These are phyloP conservation scores for Propithecus coquereli DNA, from an alignment of 2,113 vertebrate genomes.

Conservation along the genomic window DNA sequence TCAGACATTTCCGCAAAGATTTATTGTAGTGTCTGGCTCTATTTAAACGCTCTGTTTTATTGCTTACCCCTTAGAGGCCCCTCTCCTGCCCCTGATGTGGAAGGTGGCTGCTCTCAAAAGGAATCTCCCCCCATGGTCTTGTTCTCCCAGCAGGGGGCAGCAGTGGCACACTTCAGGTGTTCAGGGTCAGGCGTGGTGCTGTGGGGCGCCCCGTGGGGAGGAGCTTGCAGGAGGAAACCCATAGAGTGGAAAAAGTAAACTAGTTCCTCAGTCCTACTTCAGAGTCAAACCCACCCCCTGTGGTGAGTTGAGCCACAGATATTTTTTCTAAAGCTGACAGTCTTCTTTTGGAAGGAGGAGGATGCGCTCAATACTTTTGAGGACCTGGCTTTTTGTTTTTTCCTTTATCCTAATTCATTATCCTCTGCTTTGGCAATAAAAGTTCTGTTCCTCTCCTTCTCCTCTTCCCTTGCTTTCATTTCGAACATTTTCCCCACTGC, in stretches of 20 bases:
- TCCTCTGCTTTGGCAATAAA: neutral
- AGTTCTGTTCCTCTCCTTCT: neutral
- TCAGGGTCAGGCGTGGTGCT: neutral
- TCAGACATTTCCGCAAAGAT: neutral
- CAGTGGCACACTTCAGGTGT: neutral
- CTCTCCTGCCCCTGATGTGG: neutral
- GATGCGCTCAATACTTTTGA: neutral
- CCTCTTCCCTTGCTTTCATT: neutral
- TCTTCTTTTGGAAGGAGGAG: neutral
- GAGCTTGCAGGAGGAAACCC: slow-evolving; percentile 11
- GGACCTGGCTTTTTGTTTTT: neutral
- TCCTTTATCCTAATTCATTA: neutral
- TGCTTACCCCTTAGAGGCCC: neutral
- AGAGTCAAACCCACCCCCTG: slow-evolving; percentile 27
- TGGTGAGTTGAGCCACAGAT: neutral
- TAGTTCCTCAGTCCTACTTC: slow-evolving; percentile 12
- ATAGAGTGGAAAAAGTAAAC: neutral
- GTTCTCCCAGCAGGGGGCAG: slow-evolving; percentile 71
- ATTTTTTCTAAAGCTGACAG: neutral
- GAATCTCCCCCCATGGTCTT: neutral
- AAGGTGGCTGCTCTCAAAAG: neutral
- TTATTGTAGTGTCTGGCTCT: neutral
- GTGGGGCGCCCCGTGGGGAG: neutral
- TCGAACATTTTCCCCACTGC: neutral
- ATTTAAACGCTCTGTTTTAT: neutral